Evolutionary conservation across 2,888 invertebrate species (phyloP).

Genomic region (Cancer borealis): DNA sequence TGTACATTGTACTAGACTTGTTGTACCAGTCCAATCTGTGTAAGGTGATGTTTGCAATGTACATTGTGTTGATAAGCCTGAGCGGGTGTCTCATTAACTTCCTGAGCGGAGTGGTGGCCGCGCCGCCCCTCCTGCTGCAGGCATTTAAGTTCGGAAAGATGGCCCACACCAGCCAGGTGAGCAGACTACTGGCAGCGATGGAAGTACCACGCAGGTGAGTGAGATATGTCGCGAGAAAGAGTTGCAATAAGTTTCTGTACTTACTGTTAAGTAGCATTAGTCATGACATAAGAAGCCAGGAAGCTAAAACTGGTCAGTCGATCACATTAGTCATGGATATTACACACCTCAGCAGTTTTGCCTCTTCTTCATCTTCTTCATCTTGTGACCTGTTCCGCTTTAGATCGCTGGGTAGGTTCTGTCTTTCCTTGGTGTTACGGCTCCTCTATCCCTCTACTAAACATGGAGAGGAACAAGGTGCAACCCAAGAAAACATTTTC

Average conservation of each 20-base stretch:
- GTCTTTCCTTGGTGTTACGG: too few relatives aligned
- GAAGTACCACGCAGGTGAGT: conserved; percentile 60
- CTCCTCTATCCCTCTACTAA: too few relatives aligned
- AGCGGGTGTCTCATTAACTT: conserved; percentile 46
- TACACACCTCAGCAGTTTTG: too few relatives aligned
- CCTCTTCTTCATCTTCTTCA: too few relatives aligned
- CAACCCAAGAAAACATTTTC: too few relatives aligned
- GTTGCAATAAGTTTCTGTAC: background rate
- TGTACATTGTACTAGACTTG: background rate
- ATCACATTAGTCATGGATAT: too few relatives aligned
- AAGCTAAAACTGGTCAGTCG: too few relatives aligned
- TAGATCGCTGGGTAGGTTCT: too few relatives aligned
- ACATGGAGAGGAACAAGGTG: too few relatives aligned
- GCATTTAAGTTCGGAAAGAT: conserved; percentile 66
- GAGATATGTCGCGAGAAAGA: background rate
- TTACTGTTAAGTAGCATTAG: too few relatives aligned
- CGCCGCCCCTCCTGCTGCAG: conserved; percentile 55
- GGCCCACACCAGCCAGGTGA: conserved; percentile 37
- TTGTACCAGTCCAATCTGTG: conserved; percentile 44
- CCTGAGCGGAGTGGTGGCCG: background rate
- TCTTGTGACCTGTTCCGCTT: too few relatives aligned
- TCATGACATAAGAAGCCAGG: too few relatives aligned
- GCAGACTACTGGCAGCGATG: conserved; percentile 32
- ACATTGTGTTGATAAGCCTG: conserved; percentile 52
- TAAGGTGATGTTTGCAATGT: conserved; percentile 49